Percentiles rank a stretch among this genome's conserved stretches.
Evolutionary conservation across 2,113 vertebrate genomes (phyloP).

Genomic region (Orthochromis malagaraziensis): DNA sequence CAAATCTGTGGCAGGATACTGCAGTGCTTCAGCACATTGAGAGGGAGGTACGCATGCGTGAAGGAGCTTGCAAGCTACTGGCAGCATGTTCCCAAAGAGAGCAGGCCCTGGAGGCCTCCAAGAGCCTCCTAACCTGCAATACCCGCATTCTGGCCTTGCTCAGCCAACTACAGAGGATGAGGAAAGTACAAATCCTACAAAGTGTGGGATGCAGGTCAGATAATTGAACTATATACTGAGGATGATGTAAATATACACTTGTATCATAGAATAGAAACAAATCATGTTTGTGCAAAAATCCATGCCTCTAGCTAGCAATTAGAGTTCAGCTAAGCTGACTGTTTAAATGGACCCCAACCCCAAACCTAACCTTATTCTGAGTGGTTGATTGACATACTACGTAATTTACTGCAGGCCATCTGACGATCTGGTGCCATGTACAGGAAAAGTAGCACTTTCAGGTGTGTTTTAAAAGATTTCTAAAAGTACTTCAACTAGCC

Average conservation of each 20-base stretch:
- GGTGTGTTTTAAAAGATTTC: constrained; percentile 46
- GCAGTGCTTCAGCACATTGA: constrained; percentile 80
- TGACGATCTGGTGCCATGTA: constrained; percentile 69
- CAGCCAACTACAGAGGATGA: constrained; percentile 77
- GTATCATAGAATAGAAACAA: background rate
- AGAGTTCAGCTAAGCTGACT: background rate
- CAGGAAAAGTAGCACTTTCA: constrained; percentile 75
- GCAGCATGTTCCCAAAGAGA: constrained; percentile 78
- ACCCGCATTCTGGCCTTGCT: constrained; percentile 79
- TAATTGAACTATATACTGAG: background rate
- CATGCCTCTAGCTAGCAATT: background rate
- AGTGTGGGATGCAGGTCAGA: constrained; percentile 53
- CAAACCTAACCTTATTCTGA: background rate
- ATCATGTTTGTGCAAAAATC: background rate
- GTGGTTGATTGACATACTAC: background rate
- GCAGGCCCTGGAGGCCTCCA: constrained; percentile 82
- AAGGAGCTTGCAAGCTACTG: constrained; percentile 80
- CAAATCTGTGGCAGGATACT: background rate
- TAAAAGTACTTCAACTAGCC: background rate
- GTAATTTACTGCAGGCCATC: constrained; percentile 61
- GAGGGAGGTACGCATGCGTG: constrained; percentile 81
- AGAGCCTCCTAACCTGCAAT: constrained; percentile 78
- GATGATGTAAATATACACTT: background rate
- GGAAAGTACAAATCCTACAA: constrained; percentile 75
- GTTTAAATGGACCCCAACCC: background rate